Evolutionary conservation across 2,113 vertebrate genomes (phyloP).

Genomic region (Scophthalmus maximus): DNA sequence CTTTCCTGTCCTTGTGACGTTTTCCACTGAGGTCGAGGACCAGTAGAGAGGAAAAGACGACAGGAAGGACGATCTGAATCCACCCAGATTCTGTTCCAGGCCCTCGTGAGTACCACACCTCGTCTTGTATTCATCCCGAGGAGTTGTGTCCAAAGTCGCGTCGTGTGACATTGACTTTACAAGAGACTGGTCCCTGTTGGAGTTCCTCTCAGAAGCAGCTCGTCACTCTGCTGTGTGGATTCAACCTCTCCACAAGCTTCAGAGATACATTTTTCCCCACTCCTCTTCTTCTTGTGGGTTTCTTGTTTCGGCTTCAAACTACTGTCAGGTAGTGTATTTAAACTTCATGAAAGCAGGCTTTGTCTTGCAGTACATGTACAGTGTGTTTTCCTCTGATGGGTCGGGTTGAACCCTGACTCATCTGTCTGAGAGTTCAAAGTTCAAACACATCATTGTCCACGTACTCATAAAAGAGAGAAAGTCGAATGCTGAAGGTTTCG

Average conservation of each 20-base stretch:
- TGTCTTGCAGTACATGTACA: not conserved
- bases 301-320: not conserved
- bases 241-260: not conserved
- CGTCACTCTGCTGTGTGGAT: not conserved
- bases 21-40: too few species aligned
- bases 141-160: slow-evolving; percentile 5
- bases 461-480: too few species aligned
- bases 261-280: not conserved
- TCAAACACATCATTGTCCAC: slow-evolving; percentile 28
- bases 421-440: slow-evolving; percentile 5
- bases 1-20: too few species aligned
- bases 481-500: too few species aligned
- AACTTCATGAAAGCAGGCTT: too few species aligned
- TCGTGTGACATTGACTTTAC: not conserved
- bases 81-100: not conserved
- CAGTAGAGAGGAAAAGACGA: too few species aligned
- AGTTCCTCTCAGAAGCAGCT: not conserved
- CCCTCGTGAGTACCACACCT: not conserved
- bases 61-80: too few species aligned
- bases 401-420: not conserved
- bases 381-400: not conserved
- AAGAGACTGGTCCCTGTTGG: not conserved
- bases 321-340: too few species aligned
- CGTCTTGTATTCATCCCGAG: not conserved
- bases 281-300: not conserved